Evolutionary conservation across 1,140 invertebrate species (phyloP).

Genomic region (Pantala flavescens): DNA sequence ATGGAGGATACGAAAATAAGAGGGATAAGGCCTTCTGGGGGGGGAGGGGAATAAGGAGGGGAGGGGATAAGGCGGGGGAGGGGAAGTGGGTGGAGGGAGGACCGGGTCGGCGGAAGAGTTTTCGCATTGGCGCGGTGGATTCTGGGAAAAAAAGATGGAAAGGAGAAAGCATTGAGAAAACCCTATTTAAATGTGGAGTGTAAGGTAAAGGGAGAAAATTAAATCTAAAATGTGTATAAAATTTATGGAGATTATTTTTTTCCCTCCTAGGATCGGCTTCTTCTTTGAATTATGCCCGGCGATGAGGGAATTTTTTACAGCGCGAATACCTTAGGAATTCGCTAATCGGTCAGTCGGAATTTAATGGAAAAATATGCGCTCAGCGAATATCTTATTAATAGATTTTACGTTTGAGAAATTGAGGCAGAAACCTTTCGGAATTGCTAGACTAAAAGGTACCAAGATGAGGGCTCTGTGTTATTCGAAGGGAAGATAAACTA

Average conservation of each 20-base stretch:
- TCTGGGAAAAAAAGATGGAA: not conserved
- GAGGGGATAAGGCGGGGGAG: not conserved
- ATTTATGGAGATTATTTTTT: constrained; percentile 2
- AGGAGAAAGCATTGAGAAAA: not conserved
- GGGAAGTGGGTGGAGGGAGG: not conserved
- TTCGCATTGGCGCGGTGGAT: not conserved
- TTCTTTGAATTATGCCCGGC: constrained; percentile 1
- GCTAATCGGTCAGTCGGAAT: not conserved
- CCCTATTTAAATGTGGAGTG: not conserved
- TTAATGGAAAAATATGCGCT: not conserved
- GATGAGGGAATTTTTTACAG: not conserved
- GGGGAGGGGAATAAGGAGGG: not conserved
- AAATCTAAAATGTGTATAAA: not conserved
- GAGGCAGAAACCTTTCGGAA: too few relatives aligned
- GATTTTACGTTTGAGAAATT: too few relatives aligned
- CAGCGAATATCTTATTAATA: too few relatives aligned
- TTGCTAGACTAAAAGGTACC: too few relatives aligned
- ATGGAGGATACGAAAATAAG: not conserved
- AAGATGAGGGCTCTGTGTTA: too few relatives aligned
- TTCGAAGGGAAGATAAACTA: too few relatives aligned
- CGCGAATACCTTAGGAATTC: not conserved
- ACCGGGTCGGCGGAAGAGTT: not conserved
- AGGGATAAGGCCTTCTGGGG: not conserved
- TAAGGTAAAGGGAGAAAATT: constrained; percentile 3
- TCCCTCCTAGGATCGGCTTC: not conserved